phyloP scores from a whole-genome alignment of 2,888 invertebrate species.

The Pimpla rufipes region DNA sequence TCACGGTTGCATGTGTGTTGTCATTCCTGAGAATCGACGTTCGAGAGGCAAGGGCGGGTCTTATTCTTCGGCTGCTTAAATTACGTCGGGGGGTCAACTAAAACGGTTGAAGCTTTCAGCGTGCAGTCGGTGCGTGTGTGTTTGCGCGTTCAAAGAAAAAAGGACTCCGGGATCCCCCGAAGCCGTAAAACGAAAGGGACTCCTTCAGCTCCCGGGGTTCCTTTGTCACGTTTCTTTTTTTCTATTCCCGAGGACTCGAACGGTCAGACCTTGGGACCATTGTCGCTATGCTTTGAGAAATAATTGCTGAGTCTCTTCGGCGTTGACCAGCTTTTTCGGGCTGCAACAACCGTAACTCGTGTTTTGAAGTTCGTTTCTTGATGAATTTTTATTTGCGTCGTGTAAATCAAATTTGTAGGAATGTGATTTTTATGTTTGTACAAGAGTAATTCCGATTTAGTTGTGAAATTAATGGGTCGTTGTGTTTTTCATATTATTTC shows the following conservation, averaged over 20 bases:
- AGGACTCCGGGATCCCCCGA: constrained; percentile 30
- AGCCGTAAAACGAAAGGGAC: constrained; percentile 39
- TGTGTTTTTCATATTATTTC: background rate
- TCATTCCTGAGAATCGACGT: constrained; percentile 60
- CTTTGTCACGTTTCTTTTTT: constrained; percentile 53
- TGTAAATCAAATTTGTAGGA: background rate
- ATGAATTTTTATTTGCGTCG: background rate
- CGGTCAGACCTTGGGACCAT: constrained; percentile 37
- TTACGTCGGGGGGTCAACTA: constrained; percentile 68
- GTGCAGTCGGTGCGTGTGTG: constrained; percentile 37
- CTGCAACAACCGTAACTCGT: background rate
- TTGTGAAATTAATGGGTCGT: too few relatives aligned
- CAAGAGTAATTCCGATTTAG: background rate
- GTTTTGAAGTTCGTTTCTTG: background rate
- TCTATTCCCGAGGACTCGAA: constrained; percentile 45
- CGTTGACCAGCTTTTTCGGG: background rate
- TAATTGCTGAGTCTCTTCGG: constrained; percentile 43
- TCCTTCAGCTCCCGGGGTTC: constrained; percentile 28
- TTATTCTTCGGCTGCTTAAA: constrained; percentile 67
- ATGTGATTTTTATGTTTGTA: background rate
- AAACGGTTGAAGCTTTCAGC: constrained; percentile 60
- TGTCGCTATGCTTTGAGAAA: constrained; percentile 50
- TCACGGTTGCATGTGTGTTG: constrained; percentile 39
- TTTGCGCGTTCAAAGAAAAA: constrained; percentile 43
- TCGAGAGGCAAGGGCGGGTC: constrained; percentile 49